A percentile compares a stretch with the other conserved stretches of the same genome.
phyloP scores from a whole-genome alignment of 2,797 vertebrate species.

The Lindbergichthys nudifrons region DNA sequence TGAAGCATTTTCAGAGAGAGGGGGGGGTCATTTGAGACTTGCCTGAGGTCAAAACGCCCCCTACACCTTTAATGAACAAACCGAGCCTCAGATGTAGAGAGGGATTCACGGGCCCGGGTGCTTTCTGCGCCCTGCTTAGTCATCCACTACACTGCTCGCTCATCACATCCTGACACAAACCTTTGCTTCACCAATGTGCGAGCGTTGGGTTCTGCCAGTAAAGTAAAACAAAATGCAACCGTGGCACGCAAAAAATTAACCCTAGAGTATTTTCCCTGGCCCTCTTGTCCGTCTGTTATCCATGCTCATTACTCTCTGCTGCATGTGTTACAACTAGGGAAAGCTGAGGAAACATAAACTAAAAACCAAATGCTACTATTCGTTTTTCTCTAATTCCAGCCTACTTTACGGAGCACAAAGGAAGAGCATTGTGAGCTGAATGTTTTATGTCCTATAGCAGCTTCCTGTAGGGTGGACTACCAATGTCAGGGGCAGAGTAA shows the following conservation, averaged over 20 bases:
- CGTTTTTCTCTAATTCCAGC: slow-evolving; percentile 28
- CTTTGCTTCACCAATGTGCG: slow-evolving; percentile 37
- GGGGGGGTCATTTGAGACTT: slow-evolving; percentile 62
- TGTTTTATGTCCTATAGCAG: slow-evolving; percentile 30
- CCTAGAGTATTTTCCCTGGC: slow-evolving; percentile 51
- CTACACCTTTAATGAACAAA: slow-evolving; percentile 71
- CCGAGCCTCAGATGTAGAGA: slow-evolving; percentile 35
- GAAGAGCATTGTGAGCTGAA: slow-evolving; percentile 8
- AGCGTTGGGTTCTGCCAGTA: slow-evolving; percentile 55
- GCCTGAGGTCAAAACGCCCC: slow-evolving; percentile 63
- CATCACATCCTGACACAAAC: slow-evolving; percentile 60
- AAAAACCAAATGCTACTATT: slow-evolving; percentile 10
- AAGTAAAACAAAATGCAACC: slow-evolving; percentile 52
- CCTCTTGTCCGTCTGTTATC: slow-evolving; percentile 50
- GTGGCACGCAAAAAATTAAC: slow-evolving; percentile 74
- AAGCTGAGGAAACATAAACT: slow-evolving; percentile 12
- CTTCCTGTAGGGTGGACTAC: slow-evolving; percentile 35
- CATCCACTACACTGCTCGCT: slow-evolving; percentile 60
- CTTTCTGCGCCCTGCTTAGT: slow-evolving; percentile 65
- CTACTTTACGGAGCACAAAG: slow-evolving; percentile 12
- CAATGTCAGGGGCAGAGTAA: slow-evolving; percentile 71
- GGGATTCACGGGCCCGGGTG: slow-evolving; percentile 43
- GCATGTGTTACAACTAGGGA: slow-evolving; percentile 41
- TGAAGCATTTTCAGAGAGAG: slow-evolving; percentile 64
- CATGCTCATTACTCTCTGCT: slow-evolving; percentile 54